Conservation (phyloP, 1,140 invertebrate genomes). For the Caenorhabditis latens region DNA sequence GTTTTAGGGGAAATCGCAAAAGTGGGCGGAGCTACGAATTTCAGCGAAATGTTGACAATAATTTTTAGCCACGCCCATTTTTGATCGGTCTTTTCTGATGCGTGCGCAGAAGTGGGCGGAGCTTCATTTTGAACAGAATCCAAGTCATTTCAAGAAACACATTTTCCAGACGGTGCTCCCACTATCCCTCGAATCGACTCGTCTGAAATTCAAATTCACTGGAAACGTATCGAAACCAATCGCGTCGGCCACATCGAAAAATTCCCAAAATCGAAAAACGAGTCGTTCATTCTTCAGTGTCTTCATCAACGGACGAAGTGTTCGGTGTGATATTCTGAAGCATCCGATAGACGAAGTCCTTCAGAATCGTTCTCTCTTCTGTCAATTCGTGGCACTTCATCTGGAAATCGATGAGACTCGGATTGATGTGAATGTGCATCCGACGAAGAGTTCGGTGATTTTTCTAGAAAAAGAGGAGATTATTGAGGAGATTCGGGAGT, state of each 20-base stretch:
- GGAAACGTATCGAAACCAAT: constrained; percentile 67
- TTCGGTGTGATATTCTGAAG: constrained; percentile 68
- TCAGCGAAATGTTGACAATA: too few species aligned
- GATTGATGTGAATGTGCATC: constrained; percentile 74
- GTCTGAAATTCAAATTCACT: constrained; percentile 57
- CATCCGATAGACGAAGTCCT: constrained; percentile 67
- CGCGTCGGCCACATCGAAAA: constrained; percentile 61
- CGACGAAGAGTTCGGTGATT: constrained; percentile 69
- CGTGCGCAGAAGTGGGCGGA: too few species aligned
- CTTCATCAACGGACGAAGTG: constrained; percentile 71
- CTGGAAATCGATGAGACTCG: constrained; percentile 68
- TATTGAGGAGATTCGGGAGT: constrained; percentile 69
- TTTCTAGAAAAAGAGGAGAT: constrained; percentile 72
- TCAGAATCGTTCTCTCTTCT: constrained; percentile 61
- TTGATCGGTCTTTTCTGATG: too few species aligned
- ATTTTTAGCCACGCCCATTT: too few species aligned
- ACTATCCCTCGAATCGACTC: constrained; percentile 64
- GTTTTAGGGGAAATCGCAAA: too few species aligned
- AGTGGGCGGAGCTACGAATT: too few species aligned
- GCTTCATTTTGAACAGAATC: too few species aligned
- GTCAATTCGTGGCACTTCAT: constrained; percentile 67
- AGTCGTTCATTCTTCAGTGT: constrained; percentile 67
- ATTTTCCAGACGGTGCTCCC: constrained; percentile 70
- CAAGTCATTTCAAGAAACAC: too few species aligned
- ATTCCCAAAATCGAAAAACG: constrained; percentile 48